Base-by-base conservation (phyloP, 2,888 invertebrate species). In the Hartigia nigra region DNA sequence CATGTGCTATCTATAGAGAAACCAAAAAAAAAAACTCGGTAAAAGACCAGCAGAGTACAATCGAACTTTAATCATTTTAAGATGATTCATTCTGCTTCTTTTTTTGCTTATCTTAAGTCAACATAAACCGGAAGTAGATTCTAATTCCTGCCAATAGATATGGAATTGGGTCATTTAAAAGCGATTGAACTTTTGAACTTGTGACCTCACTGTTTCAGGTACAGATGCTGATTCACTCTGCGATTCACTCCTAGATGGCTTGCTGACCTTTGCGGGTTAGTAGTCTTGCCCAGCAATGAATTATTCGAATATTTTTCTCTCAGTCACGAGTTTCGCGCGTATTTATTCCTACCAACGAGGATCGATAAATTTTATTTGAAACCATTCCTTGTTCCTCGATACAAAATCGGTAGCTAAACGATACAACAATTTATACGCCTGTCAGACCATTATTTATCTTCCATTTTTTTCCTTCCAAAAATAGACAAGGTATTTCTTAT, bases 131-230 rank as follows among this genome's bases (percentile, higher is more conserved):
- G 55, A 55, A 55, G 23, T 9, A 23, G 55, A 55, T 55, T 55
- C 55, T 55, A 55, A 55, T 55, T 55, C 23, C 23, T 23, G 9
- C 23, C 23, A 55, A 55, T 55, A 9, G 9, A 5, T 9, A 23
- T 55, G 23, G 2, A 55, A 55, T 23, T 2, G 55, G 55, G 55
- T 55, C 55, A 9, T 23, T 55, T 77, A 83, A 32, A 34, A 78
- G 23, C 74, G 77, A 77, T 77, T 86, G 86, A 87, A 85, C 88
- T 88, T 85, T 87, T 88, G 87, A 89, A 88, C 89, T 87, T 88
- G 84, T 88, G 88, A 89, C 88, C 88, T 82, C 69, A 74, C 55
- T 3, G 80, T 81, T 75, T 78, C 76, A n/a, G n/a, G n/a, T n/a
- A n/a, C n/a, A n/a, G n/a, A n/a, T n/a, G n/a, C n/a, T n/a, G n/a